Conservation (phyloP, 2,797 vertebrate genomes). For the Ataeniobius toweri region DNA sequence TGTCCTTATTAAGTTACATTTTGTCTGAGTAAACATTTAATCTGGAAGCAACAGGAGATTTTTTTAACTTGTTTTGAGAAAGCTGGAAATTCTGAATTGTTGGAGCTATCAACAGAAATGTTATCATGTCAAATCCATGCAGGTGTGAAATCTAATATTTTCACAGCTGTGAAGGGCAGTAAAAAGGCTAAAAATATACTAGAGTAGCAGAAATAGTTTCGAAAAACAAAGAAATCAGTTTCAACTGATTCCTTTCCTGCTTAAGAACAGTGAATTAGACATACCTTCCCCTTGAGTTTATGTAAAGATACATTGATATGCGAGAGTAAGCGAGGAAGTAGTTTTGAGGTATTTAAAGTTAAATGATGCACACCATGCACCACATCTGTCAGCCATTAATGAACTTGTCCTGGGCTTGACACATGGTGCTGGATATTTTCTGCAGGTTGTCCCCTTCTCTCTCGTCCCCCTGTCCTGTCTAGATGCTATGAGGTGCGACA, state of each 20-base stretch:
- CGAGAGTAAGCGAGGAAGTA: neutral
- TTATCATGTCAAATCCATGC: neutral
- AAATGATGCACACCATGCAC: neutral
- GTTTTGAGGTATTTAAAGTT: neutral
- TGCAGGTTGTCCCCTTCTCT: neutral
- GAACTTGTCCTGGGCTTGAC: neutral
- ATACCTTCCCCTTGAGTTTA: too few species aligned
- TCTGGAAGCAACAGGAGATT: neutral
- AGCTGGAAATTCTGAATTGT: neutral
- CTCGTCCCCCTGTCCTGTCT: neutral
- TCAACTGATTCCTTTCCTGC: neutral
- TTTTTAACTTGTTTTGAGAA: constrained; percentile 3
- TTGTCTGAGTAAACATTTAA: neutral
- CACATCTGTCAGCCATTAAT: neutral
- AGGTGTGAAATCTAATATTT: neutral
- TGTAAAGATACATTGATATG: too few species aligned
- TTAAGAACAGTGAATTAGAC: neutral
- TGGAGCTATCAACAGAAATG: neutral
- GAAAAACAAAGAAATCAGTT: neutral
- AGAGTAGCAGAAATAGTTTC: neutral
- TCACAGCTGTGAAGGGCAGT: neutral
- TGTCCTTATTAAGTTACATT: constrained; percentile 21
- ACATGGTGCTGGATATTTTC: neutral
- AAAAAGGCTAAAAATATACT: neutral
- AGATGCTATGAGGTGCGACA: neutral